phyloP scores from a whole-genome alignment of 1,140 invertebrate species.

The Helicorthomorpha holstii region DNA sequence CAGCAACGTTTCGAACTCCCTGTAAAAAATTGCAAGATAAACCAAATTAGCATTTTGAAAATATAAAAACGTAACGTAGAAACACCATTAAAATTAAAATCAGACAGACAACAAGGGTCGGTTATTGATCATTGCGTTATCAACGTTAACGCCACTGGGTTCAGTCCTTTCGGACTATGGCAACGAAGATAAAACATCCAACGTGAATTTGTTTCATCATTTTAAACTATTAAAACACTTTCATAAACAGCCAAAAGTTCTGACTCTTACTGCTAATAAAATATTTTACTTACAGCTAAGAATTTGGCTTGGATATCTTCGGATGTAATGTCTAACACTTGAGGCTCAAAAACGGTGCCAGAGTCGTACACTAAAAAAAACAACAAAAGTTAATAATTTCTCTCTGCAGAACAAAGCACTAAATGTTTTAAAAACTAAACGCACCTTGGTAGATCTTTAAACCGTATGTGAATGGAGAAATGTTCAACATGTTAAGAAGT shows the following conservation, averaged over 20 bases:
- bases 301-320: slow-evolving; percentile 85
- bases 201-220: neutral
- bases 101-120: neutral
- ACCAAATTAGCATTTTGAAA: neutral
- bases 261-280: too few relatives aligned
- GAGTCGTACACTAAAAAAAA: slow-evolving; percentile 73
- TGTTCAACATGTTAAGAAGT: slow-evolving; percentile 98
- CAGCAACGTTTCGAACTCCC: slow-evolving; percentile 84
- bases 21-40: slow-evolving; percentile 15
- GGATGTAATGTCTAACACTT: slow-evolving; percentile 93
- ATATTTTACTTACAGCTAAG: slow-evolving; percentile 41
- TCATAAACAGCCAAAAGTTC: too few relatives aligned
- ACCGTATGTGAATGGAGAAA: slow-evolving; percentile 98
- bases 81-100: neutral
- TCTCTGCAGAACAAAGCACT: neutral
- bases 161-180: slow-evolving; percentile 24
- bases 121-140: too few relatives aligned
- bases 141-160: slow-evolving; percentile 17
- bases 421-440: neutral
- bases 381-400: neutral
- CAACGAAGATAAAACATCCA: neutral
- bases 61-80: slow-evolving; percentile 1
- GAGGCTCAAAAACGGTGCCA: slow-evolving; percentile 91
- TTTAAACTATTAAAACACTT: too few relatives aligned
- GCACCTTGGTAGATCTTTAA: slow-evolving; percentile 55